These are phyloP conservation scores for Gibbula magus DNA, from an alignment of 2,888 invertebrate genomes.

Conservation along the genomic window DNA sequence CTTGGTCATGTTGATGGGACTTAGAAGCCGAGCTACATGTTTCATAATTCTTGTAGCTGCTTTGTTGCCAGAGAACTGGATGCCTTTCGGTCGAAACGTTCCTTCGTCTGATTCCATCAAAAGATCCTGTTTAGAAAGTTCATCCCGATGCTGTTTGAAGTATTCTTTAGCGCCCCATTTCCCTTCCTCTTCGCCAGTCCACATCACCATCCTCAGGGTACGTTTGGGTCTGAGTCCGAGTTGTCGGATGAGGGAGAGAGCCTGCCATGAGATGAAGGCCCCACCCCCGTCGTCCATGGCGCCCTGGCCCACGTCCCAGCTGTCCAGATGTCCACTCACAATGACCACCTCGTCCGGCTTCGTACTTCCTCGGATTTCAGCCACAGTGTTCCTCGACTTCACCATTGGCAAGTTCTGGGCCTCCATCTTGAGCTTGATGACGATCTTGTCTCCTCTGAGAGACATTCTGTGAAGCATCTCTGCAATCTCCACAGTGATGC, in stretches of 20 bases:
- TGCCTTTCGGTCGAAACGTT: slow-evolving; percentile 84
- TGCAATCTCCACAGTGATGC: slow-evolving; percentile 87
- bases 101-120: slow-evolving; percentile 90
- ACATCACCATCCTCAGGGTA: slow-evolving; percentile 85
- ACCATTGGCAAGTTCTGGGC: slow-evolving; percentile 80
- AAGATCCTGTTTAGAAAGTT: slow-evolving; percentile 82
- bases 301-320: too few species aligned
- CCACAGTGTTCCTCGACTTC: too few species aligned
- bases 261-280: too few species aligned
- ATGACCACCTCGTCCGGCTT: too few species aligned
- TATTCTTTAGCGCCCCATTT: slow-evolving; percentile 38
- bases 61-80: slow-evolving; percentile 78
- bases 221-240: slow-evolving; percentile 82
- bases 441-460: slow-evolving; percentile 70
- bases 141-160: slow-evolving; percentile 62
- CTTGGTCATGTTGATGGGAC: slow-evolving; percentile 82
- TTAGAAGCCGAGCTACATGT: slow-evolving; percentile 82
- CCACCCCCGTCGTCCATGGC: too few species aligned
- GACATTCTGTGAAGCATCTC: too few species aligned
- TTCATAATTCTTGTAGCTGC: slow-evolving; percentile 77
- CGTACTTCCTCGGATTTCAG: too few species aligned
- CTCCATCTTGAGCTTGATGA: slow-evolving; percentile 82
- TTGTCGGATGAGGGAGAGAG: too few species aligned
- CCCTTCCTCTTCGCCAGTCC: slow-evolving; percentile 82
- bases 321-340: too few species aligned